These are phyloP conservation scores for Uria aalge DNA, from an alignment of 2,113 vertebrate species.

Conservation along the genomic window DNA sequence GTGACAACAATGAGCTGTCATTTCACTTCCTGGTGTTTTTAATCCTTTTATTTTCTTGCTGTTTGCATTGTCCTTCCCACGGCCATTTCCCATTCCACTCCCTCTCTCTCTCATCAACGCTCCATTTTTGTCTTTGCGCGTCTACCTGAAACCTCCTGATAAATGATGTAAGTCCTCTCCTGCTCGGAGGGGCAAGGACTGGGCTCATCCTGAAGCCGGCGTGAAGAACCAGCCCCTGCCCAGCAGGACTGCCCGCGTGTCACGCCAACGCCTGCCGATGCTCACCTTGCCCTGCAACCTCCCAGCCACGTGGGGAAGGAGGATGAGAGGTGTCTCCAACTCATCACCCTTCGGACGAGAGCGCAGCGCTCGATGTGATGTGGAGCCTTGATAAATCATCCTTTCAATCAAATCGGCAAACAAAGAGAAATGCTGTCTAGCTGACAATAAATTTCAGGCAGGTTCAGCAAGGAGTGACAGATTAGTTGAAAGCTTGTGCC, in stretches of 20 bases:
- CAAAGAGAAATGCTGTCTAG: slow-evolving; percentile 21
- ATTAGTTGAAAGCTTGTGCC: background rate
- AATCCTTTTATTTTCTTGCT: slow-evolving; percentile 3
- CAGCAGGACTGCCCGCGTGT: background rate
- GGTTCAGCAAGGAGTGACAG: slow-evolving; percentile 28
- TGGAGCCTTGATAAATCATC: slow-evolving; percentile 4
- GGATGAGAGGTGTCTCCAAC: slow-evolving; percentile 27
- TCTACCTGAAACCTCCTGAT: background rate
- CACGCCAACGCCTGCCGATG: background rate
- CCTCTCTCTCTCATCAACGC: background rate
- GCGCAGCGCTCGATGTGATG: background rate
- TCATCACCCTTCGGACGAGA: slow-evolving; percentile 9
- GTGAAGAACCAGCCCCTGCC: background rate
- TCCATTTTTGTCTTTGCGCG: background rate
- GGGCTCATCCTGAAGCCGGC: background rate
- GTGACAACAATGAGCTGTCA: slow-evolving; percentile 37
- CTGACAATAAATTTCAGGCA: slow-evolving; percentile 29
- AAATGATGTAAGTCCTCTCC: background rate
- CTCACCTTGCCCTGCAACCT: background rate
- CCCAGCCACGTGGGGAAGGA: background rate
- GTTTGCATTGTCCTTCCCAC: background rate
- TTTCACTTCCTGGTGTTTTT: slow-evolving; percentile 33
- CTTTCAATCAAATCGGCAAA: slow-evolving; percentile 57
- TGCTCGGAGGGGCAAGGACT: background rate
- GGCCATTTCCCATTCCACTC: background rate